Conservation (phyloP, 2,888 invertebrate genomes). For the Sesia bembeciformis region DNA sequence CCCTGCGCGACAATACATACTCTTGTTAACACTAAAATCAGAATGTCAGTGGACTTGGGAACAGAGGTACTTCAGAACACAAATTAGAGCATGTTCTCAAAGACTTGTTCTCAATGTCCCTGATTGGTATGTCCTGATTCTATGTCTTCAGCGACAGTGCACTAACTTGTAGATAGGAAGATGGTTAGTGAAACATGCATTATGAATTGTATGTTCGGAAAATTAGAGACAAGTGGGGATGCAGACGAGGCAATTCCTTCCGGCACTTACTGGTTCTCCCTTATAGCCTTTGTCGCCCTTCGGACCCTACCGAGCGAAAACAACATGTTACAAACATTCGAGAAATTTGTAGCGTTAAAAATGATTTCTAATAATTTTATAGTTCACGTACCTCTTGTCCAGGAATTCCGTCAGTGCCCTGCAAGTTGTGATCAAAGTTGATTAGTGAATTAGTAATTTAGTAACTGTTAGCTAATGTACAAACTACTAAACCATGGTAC, state of each 20-base stretch:
- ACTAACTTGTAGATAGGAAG: not conserved
- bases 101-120: too few relatives aligned
- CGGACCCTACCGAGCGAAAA: conserved; percentile 80
- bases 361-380: not conserved
- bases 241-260: not conserved
- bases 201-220: not conserved
- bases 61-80: too few relatives aligned
- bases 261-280: conserved; percentile 84
- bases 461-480: not conserved
- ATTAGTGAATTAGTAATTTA: not conserved
- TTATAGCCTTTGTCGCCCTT: conserved; percentile 92
- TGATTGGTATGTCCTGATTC: too few relatives aligned
- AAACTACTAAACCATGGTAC: not conserved
- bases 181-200: not conserved
- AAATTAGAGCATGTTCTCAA: too few relatives aligned
- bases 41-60: too few relatives aligned
- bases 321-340: conserved; percentile 4
- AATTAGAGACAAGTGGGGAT: not conserved
- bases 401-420: conserved; percentile 96
- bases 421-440: conserved; percentile 42
- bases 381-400: conserved; percentile 84
- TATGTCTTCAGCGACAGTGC: too few relatives aligned
- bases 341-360: too few relatives aligned
- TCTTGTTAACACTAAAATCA: too few relatives aligned
- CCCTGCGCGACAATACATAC: conserved; percentile 74